A percentile compares a stretch with the other conserved stretches of the same genome.
These are phyloP conservation scores for Rhodeus uyekii DNA, from an alignment of 2,797 vertebrate genomes.

Conservation along the genomic window DNA sequence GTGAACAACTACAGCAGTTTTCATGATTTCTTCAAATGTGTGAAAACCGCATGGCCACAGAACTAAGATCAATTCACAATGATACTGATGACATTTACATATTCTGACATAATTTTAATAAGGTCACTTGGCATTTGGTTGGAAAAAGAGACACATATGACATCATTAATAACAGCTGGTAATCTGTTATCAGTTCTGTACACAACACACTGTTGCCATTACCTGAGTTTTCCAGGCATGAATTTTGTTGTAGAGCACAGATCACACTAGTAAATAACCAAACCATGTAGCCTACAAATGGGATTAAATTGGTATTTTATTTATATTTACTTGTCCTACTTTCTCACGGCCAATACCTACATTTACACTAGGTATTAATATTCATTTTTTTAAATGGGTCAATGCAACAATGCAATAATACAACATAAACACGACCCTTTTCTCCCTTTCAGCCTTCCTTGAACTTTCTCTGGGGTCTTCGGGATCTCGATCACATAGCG, in stretches of 20 bases:
- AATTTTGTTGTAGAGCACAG: neutral
- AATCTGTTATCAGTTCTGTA: neutral
- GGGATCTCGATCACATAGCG: neutral
- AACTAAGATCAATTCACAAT: neutral
- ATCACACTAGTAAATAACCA: neutral
- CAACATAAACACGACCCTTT: neutral
- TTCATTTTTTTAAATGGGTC: neutral
- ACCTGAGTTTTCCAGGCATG: neutral
- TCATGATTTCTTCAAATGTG: slow-evolving; percentile 3
- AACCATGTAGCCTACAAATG: neutral
- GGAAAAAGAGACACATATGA: neutral
- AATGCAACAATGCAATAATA: neutral
- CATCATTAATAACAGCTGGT: neutral
- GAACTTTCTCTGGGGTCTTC: neutral
- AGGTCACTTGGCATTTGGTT: neutral
- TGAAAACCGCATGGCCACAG: slow-evolving; percentile 5
- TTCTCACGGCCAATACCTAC: too few species aligned
- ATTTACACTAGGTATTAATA: neutral
- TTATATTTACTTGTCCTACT: neutral
- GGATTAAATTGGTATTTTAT: neutral
- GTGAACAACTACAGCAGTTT: neutral
- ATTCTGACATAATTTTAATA: neutral
- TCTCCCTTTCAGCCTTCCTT: neutral
- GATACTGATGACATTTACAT: neutral
- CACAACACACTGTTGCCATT: neutral